A percentile compares a stretch with the other conserved stretches of the same genome.
phyloP scores from a whole-genome alignment of 2,888 invertebrate genomes.

The Molorchus minor region DNA sequence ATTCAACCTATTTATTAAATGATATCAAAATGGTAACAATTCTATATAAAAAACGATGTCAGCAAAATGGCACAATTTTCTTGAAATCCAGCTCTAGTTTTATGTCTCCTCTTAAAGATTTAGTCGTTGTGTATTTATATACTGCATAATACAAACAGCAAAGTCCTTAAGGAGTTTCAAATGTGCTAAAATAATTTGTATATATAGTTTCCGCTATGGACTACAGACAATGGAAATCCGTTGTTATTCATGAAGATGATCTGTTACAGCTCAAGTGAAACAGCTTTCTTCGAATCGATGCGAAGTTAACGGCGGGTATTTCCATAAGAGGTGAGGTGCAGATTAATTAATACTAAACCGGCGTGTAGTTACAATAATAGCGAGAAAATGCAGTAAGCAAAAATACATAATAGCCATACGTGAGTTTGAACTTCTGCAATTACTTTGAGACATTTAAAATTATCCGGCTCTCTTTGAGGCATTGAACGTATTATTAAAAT shows the following conservation, averaged over 20 bases:
- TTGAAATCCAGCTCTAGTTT: too few relatives aligned
- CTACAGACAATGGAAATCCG: not conserved
- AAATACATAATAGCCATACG: constrained; percentile 41
- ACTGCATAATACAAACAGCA: too few relatives aligned
- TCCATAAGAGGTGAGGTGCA: constrained; percentile 35
- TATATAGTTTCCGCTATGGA: not conserved
- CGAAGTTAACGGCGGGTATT: constrained; percentile 35
- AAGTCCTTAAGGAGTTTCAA: too few relatives aligned
- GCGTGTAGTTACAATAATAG: constrained; percentile 41
- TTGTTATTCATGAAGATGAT: not conserved
- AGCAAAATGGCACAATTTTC: too few relatives aligned
- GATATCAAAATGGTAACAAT: too few relatives aligned
- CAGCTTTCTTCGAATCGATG: constrained; percentile 31
- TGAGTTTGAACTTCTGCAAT: constrained; percentile 38
- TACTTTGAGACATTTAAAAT: constrained; percentile 42
- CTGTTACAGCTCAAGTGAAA: constrained; percentile 4
- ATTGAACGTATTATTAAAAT: constrained; percentile 27
- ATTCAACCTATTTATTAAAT: too few relatives aligned
- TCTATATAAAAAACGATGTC: too few relatives aligned
- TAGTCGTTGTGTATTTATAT: too few relatives aligned
- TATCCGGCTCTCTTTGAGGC: constrained; percentile 29
- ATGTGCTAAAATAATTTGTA: too few relatives aligned
- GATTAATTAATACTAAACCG: constrained; percentile 40
- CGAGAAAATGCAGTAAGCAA: constrained; percentile 37
- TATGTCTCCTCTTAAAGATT: too few relatives aligned